These are phyloP conservation scores for Callipepla squamata DNA, from an alignment of 2,113 vertebrate genomes.

Conservation along the genomic window DNA sequence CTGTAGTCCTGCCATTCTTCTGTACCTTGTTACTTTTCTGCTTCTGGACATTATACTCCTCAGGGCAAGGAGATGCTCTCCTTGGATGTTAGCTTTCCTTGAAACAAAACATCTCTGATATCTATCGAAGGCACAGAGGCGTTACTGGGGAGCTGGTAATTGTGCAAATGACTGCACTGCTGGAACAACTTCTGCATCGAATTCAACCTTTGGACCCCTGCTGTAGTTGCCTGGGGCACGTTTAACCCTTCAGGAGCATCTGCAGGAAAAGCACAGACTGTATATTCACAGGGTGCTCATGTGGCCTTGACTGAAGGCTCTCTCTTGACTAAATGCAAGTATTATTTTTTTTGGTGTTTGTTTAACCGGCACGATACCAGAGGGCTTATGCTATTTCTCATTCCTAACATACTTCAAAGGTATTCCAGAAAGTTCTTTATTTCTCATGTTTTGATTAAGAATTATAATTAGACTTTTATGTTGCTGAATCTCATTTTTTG, in stretches of 20 bases:
- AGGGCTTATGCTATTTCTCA: background rate
- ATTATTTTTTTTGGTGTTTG: background rate
- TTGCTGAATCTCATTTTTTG: background rate
- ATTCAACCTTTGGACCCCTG: background rate
- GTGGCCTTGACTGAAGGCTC: background rate
- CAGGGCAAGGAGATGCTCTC: background rate
- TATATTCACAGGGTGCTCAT: background rate
- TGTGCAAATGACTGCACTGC: background rate
- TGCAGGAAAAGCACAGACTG: background rate
- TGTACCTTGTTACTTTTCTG: background rate
- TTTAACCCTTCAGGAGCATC: background rate
- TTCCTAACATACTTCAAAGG: background rate
- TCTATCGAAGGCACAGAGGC: background rate
- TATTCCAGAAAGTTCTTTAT: background rate
- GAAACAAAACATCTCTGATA: background rate
- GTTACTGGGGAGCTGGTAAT: background rate
- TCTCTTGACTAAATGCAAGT: background rate
- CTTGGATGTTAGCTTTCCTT: background rate
- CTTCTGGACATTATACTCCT: background rate
- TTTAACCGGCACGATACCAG: background rate
- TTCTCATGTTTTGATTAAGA: background rate
- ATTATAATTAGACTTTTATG: background rate
- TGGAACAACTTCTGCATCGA: background rate
- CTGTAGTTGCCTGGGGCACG: background rate
- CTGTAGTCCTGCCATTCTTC: background rate